Evolutionary conservation across 2,888 invertebrate genomes (phyloP).

Genomic region (Napeogenes inachia): DNA sequence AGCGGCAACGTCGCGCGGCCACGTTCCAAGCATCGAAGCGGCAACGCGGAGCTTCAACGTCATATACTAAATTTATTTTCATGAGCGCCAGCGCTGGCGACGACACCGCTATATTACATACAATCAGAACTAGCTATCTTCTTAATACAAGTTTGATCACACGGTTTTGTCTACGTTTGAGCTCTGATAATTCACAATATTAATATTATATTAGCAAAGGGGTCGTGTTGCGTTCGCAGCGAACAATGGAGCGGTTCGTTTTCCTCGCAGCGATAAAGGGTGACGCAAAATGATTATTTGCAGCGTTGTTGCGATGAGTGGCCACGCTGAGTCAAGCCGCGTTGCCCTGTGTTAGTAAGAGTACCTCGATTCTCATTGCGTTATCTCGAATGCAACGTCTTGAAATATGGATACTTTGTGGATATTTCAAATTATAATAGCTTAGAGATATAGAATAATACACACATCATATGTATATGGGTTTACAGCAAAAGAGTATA

Average conservation of each 20-base stretch:
- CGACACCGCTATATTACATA: slow-evolving; percentile 61
- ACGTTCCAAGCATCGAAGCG: slow-evolving; percentile 70
- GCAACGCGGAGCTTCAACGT: slow-evolving; percentile 72
- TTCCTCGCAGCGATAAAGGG: slow-evolving; percentile 68
- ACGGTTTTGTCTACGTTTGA: slow-evolving; percentile 62
- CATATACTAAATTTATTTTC: slow-evolving; percentile 78
- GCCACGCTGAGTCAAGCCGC: slow-evolving; percentile 70
- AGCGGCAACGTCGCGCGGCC: slow-evolving; percentile 72
- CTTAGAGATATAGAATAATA: not conserved
- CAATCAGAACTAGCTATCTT: slow-evolving; percentile 50
- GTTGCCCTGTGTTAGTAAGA: slow-evolving; percentile 30
- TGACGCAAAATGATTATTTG: slow-evolving; percentile 77
- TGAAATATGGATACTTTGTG: slow-evolving; percentile 21
- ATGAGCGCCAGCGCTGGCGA: slow-evolving; percentile 75
- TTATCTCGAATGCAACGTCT: slow-evolving; percentile 24
- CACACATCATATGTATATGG: not conserved
- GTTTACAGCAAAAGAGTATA: slow-evolving; percentile 29
- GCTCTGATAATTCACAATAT: slow-evolving; percentile 12
- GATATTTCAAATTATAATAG: slow-evolving; percentile 3
- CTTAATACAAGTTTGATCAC: slow-evolving; percentile 52
- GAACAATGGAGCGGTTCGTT: slow-evolving; percentile 63
- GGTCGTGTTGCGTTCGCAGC: slow-evolving; percentile 41
- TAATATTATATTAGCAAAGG: slow-evolving; percentile 37
- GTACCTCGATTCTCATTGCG: slow-evolving; percentile 28
- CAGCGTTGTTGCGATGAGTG: slow-evolving; percentile 70